These are phyloP conservation scores for Orchestes rusci DNA, from an alignment of 2,888 invertebrate species.

Conservation along the genomic window DNA sequence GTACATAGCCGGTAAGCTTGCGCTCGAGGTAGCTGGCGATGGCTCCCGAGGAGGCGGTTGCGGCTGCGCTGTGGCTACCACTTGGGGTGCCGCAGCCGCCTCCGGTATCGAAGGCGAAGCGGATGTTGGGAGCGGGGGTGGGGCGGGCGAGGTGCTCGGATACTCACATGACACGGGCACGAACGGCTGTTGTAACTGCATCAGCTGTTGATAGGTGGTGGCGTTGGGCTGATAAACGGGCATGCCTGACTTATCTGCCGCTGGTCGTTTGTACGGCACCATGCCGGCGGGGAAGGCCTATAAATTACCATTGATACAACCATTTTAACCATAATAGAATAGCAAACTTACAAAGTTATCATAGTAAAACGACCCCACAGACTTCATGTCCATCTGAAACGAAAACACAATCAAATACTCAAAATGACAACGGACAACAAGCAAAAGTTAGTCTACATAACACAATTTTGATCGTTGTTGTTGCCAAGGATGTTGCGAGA, in stretches of 20 bases:
- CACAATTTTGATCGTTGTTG: constrained; percentile 34
- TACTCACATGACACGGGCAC: constrained; percentile 99
- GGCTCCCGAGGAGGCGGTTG: constrained; percentile 31
- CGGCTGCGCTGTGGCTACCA: constrained; percentile 10
- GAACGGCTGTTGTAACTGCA: constrained; percentile 92
- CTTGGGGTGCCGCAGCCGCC: constrained; percentile 25
- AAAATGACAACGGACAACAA: too few relatives aligned
- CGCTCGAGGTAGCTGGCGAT: constrained; percentile 18
- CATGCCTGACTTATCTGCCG: constrained; percentile 93
- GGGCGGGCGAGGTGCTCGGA: constrained; percentile 63
- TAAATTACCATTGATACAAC: constrained; percentile 3
- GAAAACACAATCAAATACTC: constrained; percentile 13
- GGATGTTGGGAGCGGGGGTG: constrained; percentile 37
- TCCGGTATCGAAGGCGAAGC: constrained; percentile 36
- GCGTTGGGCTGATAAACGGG: constrained; percentile 92
- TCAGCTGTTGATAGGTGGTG: constrained; percentile 89
- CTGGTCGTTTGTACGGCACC: constrained; percentile 93
- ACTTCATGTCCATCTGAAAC: constrained; percentile 94
- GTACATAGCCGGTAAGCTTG: constrained; percentile 27
- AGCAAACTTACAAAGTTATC: constrained; percentile 86
- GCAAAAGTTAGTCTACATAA: constrained; percentile 22
- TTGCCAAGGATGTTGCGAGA: constrained; percentile 49
- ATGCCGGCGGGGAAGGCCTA: constrained; percentile 94
- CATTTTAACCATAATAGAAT: not conserved
- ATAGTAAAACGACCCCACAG: constrained; percentile 93